Base-by-base conservation (phyloP, 2,888 invertebrate genomes). In the Xylota segnis region DNA sequence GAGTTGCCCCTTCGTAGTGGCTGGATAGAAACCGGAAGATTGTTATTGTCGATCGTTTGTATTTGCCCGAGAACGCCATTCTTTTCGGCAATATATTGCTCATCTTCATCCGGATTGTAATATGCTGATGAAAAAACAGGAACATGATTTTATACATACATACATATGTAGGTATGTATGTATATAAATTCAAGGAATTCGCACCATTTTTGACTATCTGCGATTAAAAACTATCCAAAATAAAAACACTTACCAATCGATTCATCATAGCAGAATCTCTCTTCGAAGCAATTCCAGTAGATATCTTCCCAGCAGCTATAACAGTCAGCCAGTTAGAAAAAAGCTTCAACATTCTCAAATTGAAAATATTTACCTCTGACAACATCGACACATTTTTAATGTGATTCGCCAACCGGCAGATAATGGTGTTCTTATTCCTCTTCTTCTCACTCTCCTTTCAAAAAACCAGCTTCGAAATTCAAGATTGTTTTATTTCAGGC, bases 251-350 rank as follows among this genome's bases (percentile, higher is more conserved):
- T 87, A 93, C 92, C 96, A 87, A 96, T 96, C 90, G 94, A 94
- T 92, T 95, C 94, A 91, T 96, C 96, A 91, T 95, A 96, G 90
- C 96, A 96, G 91, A 95, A 96, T 88, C 94, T 94, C 91, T 96
- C 95, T 90, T 95, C 96, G 89, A 95, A 94, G 90, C 95, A 94
- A 89, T 94, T 94, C 96, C 96, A 96, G 92, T 95, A 95, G 91
- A 95, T 93, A 88, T 95, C 94, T 93, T 96, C 96, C 92, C 94
- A 93, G 90, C 95, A 95, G 90, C 96, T 96, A 87, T 52, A 87
- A 59, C 71, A 77, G 76, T 61, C 43, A 68, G 76, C 87, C 47
- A 86, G 79, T 40, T 43, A 16, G 14, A 76, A 10, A 76, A 63
- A 70, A 32, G 7, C 37, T 71, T 16, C 16, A 66, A 50, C 29